phyloP scores from a whole-genome alignment of 2,888 invertebrate species.

The Trileptium ribeirensis region DNA sequence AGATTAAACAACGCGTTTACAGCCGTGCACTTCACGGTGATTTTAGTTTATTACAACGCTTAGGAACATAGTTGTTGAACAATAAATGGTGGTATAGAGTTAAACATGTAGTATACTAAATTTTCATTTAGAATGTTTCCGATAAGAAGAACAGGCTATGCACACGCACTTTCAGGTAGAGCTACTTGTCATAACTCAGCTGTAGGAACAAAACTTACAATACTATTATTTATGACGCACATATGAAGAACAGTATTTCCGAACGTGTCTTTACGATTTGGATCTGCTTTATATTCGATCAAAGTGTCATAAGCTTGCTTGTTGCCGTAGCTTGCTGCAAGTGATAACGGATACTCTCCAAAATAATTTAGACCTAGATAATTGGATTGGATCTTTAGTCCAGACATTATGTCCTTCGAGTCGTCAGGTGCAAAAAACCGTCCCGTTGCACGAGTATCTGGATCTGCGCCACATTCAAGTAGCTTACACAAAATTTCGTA shows the following conservation, averaged over 20 bases:
- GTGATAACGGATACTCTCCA: slow-evolving; percentile 91
- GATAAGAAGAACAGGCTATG: too few relatives aligned
- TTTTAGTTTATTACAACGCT: too few relatives aligned
- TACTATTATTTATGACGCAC: slow-evolving; percentile 94
- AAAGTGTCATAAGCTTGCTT: slow-evolving; percentile 93
- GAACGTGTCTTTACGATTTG: slow-evolving; percentile 88
- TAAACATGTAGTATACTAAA: too few relatives aligned
- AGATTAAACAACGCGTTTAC: too few relatives aligned
- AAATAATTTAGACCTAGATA: slow-evolving; percentile 88
- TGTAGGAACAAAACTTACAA: too few relatives aligned
- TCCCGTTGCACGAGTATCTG: slow-evolving; percentile 86
- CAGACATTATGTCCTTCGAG: slow-evolving; percentile 67
- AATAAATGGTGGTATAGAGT: too few relatives aligned
- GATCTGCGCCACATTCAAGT: slow-evolving; percentile 72
- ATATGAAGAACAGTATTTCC: slow-evolving; percentile 99
- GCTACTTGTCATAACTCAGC: too few relatives aligned
- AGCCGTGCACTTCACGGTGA: too few relatives aligned
- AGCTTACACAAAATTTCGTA: not conserved
- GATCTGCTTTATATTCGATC: slow-evolving; percentile 82
- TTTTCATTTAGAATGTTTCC: too few relatives aligned
- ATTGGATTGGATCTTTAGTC: slow-evolving; percentile 74
- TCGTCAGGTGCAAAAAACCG: slow-evolving; percentile 89
- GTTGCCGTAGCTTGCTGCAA: slow-evolving; percentile 94
- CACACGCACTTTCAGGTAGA: too few relatives aligned
- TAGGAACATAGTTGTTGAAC: too few relatives aligned